Base-by-base conservation (phyloP, 1,140 invertebrate genomes). In the Drosophila nebulosa region DNA sequence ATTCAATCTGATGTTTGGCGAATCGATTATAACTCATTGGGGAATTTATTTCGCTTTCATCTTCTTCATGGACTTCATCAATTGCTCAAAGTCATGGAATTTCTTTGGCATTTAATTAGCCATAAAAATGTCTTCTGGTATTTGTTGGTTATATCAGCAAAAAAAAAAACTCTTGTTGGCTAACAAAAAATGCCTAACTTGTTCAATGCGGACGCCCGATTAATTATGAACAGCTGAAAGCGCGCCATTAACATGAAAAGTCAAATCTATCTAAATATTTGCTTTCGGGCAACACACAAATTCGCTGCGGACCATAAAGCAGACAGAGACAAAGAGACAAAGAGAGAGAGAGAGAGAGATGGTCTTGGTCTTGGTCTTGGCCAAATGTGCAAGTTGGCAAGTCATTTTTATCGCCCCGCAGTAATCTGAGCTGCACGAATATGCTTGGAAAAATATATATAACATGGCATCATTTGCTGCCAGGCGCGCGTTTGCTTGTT, bases 261-360 rank as follows among this genome's bases (percentile, higher is more conserved):
- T 86, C 83, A 86, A 86, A 86, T 86, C 83, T 86, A 86, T 86
- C 83, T 86, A 86, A 86, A 86, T 86, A 86, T 86, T 86, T 86
- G 83, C 83, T 76, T 69, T 69, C 16, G 76, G 75, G 78, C 83
- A 80, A 68, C 72, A 68, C 68, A 32, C 30, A 64, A 71, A 56
- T 61, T 78, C 39, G 16, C 57, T 73, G 57, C 36, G 18, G 36
- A 61, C 53, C 58, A 26, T 35, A 46, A 46, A 46, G 39, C 39
- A 21, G 39, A 46, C 7, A 46, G 2, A 46, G 14, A 42, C 36
- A 18, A n/a, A n/a, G 5, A 42, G 14, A 18, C 5, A 42, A n/a
- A n/a, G 10, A 42, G 5, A 16, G 14, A 18, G 14, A 42, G 39
- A 39, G 0, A 16, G n/a, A 16, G 36, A 42, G 39, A 42, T 42